A percentile compares a stretch with the other conserved stretches of the same genome.
Conservation (phyloP, 2,888 invertebrate species). For the Callinectes sapidus region DNA sequence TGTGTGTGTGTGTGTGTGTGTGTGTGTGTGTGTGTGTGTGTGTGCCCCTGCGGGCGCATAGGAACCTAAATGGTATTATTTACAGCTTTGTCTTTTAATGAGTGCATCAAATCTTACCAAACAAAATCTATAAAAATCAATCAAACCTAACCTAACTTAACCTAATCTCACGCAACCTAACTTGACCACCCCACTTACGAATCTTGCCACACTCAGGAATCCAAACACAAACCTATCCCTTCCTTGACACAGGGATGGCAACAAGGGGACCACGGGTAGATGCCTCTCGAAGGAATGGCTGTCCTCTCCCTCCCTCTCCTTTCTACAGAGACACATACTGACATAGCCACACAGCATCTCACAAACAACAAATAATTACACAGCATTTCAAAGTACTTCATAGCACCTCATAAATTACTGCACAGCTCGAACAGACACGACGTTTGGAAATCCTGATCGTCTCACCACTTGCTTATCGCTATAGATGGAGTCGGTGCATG, state of each 20-base stretch:
- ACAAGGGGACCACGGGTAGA: not conserved
- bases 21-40: conserved; percentile 12
- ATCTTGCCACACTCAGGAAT: not conserved
- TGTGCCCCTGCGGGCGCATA: not conserved
- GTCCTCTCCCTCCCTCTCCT: not conserved
- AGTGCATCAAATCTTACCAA: not conserved
- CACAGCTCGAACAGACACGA: not conserved
- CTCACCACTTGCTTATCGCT: not conserved
- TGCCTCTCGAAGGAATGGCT: not conserved
- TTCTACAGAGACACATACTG: not conserved
- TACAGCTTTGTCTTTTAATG: not conserved
- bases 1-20: conserved; percentile 28
- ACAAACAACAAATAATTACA: no score
- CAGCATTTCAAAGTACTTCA: not conserved
- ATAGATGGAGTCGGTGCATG: conserved; percentile 8
- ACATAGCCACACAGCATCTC: not conserved
- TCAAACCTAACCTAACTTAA: no score
- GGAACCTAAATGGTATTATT: not conserved
- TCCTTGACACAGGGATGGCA: not conserved
- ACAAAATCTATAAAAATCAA: no score
- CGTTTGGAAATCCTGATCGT: not conserved
- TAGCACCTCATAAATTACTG: not conserved
- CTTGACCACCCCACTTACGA: not conserved
- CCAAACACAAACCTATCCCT: not conserved
- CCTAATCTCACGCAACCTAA: no score